A percentile compares a stretch with the other conserved stretches of the same genome.
phyloP scores from a whole-genome alignment of 2,888 invertebrate genomes.

The Argyra leucocephala region DNA sequence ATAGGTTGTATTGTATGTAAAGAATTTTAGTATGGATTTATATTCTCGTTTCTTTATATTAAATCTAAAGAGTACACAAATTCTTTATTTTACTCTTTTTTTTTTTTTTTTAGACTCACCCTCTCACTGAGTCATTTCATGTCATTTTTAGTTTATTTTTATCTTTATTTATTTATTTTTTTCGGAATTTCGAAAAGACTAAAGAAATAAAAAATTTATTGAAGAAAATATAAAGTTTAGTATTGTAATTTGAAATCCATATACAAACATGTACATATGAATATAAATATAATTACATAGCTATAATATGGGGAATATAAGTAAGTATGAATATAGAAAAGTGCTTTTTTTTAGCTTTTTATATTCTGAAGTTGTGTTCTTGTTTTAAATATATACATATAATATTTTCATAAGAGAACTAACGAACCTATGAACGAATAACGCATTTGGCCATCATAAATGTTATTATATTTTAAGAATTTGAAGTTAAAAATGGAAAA shows the following conservation, averaged over 20 bases:
- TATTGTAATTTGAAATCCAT: not conserved
- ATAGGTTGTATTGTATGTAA: not conserved
- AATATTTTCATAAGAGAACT: too few species aligned
- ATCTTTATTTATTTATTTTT: not conserved
- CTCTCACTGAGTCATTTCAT: conserved; percentile 6
- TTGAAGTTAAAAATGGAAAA: not conserved
- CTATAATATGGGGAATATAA: too few species aligned
- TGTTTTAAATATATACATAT: too few species aligned
- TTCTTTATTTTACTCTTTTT: not conserved
- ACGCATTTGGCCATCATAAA: not conserved
- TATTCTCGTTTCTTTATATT: not conserved
- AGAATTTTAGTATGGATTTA: not conserved
- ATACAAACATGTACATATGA: not conserved
- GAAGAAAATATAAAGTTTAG: conserved; percentile 1
- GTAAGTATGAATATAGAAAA: too few species aligned
- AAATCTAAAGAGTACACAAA: not conserved
- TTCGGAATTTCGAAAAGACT: not conserved
- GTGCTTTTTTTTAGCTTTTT: too few species aligned
- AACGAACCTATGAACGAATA: too few species aligned
- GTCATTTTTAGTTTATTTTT: conserved; percentile 4
- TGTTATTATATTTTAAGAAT: not conserved
- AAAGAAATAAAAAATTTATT: conserved; percentile 3
- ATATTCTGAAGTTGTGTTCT: too few species aligned
- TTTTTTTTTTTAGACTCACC: not conserved
- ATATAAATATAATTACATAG: too few species aligned